Conservation (phyloP, 2,888 invertebrate genomes). For the Drosophila longiperda region DNA sequence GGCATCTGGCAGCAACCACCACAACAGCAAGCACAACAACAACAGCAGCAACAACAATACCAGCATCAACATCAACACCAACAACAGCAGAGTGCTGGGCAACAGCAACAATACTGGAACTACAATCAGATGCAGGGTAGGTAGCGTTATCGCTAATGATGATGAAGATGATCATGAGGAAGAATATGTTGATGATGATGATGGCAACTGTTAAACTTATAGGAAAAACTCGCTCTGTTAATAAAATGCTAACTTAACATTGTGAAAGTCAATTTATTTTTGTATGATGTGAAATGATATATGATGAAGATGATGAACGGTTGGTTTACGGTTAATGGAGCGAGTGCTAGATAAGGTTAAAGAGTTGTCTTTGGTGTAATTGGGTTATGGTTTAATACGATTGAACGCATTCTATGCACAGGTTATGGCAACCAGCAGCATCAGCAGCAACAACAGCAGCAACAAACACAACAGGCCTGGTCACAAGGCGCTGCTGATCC, state of each 20-base stretch:
- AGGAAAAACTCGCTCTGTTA: conserved; percentile 42
- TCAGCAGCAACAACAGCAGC: conserved; percentile 78
- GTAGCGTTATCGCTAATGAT: conserved; percentile 22
- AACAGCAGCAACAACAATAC: conserved; percentile 57
- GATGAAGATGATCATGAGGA: neutral
- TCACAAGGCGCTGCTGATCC: conserved; percentile 80
- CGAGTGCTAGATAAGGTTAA: conserved; percentile 29
- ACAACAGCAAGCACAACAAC: conserved; percentile 58
- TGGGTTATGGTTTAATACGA: conserved; percentile 7
- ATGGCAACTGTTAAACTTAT: conserved; percentile 29
- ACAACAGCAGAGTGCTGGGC: conserved; percentile 61
- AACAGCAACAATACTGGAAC: conserved; percentile 82
- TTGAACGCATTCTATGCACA: conserved; percentile 34
- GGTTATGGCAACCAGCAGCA: conserved; percentile 82
- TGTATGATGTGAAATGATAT: neutral
- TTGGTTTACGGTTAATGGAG: conserved; percentile 29
- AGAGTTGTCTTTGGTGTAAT: conserved; percentile 8
- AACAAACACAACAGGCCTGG: conserved; percentile 83
- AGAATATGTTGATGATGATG: neutral
- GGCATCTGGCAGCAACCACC: conserved; percentile 56
- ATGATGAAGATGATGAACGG: conserved; percentile 1
- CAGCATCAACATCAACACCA: conserved; percentile 65
- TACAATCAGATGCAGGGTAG: conserved; percentile 83
- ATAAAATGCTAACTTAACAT: conserved; percentile 41
- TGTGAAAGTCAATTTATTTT: conserved; percentile 30